Evolutionary conservation across 2,888 invertebrate genomes (phyloP).

Genomic region (Hirtodrosophila histrioides): DNA sequence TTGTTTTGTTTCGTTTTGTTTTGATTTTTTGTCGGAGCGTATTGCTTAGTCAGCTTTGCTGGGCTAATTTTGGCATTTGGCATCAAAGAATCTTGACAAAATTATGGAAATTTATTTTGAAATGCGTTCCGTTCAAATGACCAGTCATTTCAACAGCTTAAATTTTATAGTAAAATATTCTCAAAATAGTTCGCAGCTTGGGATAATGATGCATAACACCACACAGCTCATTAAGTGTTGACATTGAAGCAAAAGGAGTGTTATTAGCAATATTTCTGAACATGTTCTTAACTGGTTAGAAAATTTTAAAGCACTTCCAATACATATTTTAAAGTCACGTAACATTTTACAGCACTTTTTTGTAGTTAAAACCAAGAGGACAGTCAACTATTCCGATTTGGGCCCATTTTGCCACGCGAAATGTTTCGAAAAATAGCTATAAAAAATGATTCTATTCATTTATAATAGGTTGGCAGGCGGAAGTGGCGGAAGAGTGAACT

Average conservation of each 20-base stretch:
- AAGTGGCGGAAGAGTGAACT: slow-evolving; percentile 56
- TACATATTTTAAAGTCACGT: not conserved
- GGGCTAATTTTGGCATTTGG: slow-evolving; percentile 48
- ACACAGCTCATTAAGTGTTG: slow-evolving; percentile 12
- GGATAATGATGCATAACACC: slow-evolving; percentile 21
- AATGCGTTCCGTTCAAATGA: slow-evolving; percentile 24
- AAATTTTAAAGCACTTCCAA: too few species aligned
- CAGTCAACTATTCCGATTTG: not conserved
- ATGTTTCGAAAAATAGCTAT: slow-evolving; percentile 7
- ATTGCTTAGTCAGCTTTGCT: slow-evolving; percentile 37
- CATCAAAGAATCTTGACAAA: slow-evolving; percentile 36
- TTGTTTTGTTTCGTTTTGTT: slow-evolving; percentile 59
- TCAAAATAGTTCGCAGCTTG: slow-evolving; percentile 22
- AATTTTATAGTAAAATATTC: slow-evolving; percentile 1
- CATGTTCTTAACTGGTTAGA: not conserved
- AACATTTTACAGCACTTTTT: not conserved
- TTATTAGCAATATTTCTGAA: not conserved
- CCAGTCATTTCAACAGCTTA: slow-evolving; percentile 9
- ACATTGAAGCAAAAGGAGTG: slow-evolving; percentile 27
- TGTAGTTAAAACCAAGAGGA: not conserved
- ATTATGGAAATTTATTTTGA: slow-evolving; percentile 41
- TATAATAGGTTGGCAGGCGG: slow-evolving; percentile 50
- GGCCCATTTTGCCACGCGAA: slow-evolving; percentile 24
- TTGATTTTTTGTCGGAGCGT: slow-evolving; percentile 12
- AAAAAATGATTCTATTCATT: slow-evolving; percentile 20